These are phyloP conservation scores for Trididemnum nubilum DNA, from an alignment of 23 tunicate genomes.

Conservation along the genomic window DNA sequence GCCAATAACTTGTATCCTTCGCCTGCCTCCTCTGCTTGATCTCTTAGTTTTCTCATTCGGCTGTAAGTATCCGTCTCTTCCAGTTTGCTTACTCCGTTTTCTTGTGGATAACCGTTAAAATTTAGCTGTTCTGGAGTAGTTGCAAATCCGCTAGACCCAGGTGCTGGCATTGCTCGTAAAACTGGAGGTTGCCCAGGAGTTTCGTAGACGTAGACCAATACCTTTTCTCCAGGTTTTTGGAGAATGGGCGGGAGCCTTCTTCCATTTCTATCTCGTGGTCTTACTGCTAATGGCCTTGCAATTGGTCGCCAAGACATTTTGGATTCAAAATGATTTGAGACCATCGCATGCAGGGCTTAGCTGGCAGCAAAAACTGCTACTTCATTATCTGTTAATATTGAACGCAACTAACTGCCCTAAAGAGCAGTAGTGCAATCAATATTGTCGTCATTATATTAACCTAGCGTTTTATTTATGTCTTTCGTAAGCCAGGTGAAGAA, in stretches of 20 bases:
- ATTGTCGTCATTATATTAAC: too few species aligned
- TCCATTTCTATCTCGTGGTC: background rate
- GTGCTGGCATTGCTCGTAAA: background rate
- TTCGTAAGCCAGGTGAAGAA: background rate
- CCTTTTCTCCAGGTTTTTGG: slow-evolving; percentile 64
- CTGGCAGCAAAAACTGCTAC: too few species aligned
- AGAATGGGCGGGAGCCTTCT: slow-evolving; percentile 30
- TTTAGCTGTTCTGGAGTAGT: background rate
- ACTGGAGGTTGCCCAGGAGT: background rate
- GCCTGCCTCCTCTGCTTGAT: slow-evolving; percentile 47
- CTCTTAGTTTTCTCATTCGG: slow-evolving; percentile 16
- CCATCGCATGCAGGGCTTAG: too few species aligned
- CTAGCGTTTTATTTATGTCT: too few species aligned
- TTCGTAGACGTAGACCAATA: slow-evolving; percentile 71
- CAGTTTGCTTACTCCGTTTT: background rate
- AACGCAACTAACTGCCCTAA: too few species aligned
- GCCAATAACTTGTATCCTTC: slow-evolving; percentile 71
- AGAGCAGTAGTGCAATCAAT: too few species aligned
- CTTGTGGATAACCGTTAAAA: background rate
- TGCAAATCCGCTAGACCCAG: background rate
- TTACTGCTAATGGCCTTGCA: slow-evolving; percentile 34
- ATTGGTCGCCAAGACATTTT: slow-evolving; percentile 23
- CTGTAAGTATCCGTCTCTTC: background rate
- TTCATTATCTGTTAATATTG: too few species aligned
- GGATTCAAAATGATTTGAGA: background rate